Percentiles rank a stretch among this genome's conserved stretches.
phyloP scores from a whole-genome alignment of 2,113 vertebrate species.

The Neotragus pygmaeus region DNA sequence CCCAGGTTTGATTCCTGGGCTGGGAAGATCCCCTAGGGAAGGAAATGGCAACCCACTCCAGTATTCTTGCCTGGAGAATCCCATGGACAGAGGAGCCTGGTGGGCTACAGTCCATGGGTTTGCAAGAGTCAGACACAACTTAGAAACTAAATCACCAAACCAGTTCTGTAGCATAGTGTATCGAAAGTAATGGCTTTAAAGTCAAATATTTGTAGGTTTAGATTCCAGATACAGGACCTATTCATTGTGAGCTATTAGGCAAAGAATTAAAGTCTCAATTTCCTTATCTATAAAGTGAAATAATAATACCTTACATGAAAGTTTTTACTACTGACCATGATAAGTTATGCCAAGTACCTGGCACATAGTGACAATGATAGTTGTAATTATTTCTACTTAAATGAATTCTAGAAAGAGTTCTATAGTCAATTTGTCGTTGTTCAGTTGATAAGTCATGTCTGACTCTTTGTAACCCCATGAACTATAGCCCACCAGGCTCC shows the following conservation, averaged over 20 bases:
- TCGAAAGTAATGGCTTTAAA: not conserved
- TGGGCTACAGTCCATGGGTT: not conserved
- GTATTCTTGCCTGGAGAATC: not conserved
- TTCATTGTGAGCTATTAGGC: not conserved
- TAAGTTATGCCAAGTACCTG: not conserved
- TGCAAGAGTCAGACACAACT: fast-evolving
- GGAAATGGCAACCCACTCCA: not conserved
- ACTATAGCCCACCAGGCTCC: not conserved
- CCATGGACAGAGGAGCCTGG: not conserved
- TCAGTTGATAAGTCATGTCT: not conserved
- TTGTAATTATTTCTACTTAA: conserved; percentile 8
- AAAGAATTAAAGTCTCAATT: not conserved
- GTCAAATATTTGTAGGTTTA: not conserved
- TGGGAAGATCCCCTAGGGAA: not conserved
- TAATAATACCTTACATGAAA: conserved; percentile 6
- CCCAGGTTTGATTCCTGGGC: not conserved
- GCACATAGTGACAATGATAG: not conserved
- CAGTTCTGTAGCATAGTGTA: not conserved
- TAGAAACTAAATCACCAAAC: not conserved
- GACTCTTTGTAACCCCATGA: not conserved
- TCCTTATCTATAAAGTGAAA: conserved; percentile 9
- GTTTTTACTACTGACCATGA: conserved; percentile 2
- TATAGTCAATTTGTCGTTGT: not conserved
- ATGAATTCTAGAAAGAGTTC: not conserved
- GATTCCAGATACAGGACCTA: not conserved